A percentile compares a stretch with the other conserved stretches of the same genome.
These are phyloP conservation scores for Pandemis cinnamomeana DNA, from an alignment of 2,888 invertebrate species.

Conservation along the genomic window DNA sequence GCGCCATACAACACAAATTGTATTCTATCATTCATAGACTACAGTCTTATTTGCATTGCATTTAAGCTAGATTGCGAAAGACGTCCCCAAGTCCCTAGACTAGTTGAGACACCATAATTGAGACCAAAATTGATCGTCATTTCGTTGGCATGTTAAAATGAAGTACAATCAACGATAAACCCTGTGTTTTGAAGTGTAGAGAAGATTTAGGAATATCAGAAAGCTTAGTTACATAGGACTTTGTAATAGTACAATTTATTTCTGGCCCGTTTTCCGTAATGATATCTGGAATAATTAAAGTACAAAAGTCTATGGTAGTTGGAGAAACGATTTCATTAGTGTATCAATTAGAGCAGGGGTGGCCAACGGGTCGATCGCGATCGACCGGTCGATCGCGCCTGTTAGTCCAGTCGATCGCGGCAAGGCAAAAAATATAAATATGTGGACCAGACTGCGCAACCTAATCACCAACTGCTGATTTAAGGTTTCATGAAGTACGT, in stretches of 20 bases:
- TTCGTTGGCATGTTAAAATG: constrained; percentile 4
- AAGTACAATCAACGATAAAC: neutral
- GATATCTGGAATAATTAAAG: too few species aligned
- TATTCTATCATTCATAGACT: constrained; percentile 9
- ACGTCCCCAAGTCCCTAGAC: constrained; percentile 35
- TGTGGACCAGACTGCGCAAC: too few species aligned
- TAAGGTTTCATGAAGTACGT: too few species aligned
- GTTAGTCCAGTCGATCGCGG: too few species aligned
- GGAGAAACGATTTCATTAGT: too few species aligned
- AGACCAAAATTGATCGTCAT: constrained; percentile 26
- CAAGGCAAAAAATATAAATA: too few species aligned
- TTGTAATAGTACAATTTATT: neutral
- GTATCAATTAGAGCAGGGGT: too few species aligned
- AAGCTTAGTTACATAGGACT: neutral
- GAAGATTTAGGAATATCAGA: neutral
- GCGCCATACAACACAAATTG: constrained; percentile 6
- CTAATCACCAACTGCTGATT: too few species aligned
- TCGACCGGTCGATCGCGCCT: too few species aligned
- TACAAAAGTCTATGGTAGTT: too few species aligned
- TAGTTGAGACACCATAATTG: constrained; percentile 25
- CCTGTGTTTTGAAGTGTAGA: neutral
- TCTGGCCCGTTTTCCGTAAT: neutral
- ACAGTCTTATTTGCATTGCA: constrained; percentile 31
- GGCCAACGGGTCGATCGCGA: too few species aligned
- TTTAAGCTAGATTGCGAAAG: constrained; percentile 23